phyloP scores from a whole-genome alignment of 2,797 vertebrate genomes.

The Liparis tanakae region DNA sequence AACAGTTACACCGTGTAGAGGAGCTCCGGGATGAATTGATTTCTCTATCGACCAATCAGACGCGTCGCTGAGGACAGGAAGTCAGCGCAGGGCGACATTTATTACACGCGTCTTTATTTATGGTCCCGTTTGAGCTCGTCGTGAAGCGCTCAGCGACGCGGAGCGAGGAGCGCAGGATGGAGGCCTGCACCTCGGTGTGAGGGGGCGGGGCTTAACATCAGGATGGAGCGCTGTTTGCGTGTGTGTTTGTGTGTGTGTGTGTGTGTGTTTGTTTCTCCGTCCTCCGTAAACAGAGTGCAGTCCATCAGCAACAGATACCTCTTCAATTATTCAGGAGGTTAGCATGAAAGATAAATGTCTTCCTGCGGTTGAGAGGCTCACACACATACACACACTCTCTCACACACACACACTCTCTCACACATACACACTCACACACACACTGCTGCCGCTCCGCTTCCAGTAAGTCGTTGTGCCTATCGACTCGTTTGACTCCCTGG shows the following conservation, averaged over 20 bases:
- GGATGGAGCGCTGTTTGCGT: not conserved
- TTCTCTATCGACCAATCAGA: constrained; percentile 48
- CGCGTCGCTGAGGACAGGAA: constrained; percentile 39
- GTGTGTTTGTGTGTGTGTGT: constrained; percentile 23
- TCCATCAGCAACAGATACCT: constrained; percentile 73
- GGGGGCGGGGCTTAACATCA: constrained; percentile 20
- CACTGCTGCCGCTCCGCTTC: constrained; percentile 36
- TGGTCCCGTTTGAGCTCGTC: constrained; percentile 36
- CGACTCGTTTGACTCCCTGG: constrained; percentile 1
- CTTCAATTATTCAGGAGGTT: constrained; percentile 75
- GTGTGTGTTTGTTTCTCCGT: constrained; percentile 48
- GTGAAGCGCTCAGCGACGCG: constrained; percentile 36
- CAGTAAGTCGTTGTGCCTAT: constrained; percentile 24
- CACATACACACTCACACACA: no score
- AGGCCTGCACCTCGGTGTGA: not conserved
- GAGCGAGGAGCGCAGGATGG: constrained; percentile 40
- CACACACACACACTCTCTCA: no score
- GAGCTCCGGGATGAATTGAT: constrained; percentile 38
- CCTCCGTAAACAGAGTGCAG: constrained; percentile 61
- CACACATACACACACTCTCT: no score
- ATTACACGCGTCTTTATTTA: constrained; percentile 67
- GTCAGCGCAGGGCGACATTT: constrained; percentile 38
- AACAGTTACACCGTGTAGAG: constrained; percentile 26
- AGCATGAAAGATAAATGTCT: constrained; percentile 79
- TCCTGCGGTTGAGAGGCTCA: constrained; percentile 60